phyloP scores from a whole-genome alignment of 2,797 vertebrate species.

The Hephaestus fuliginosus region DNA sequence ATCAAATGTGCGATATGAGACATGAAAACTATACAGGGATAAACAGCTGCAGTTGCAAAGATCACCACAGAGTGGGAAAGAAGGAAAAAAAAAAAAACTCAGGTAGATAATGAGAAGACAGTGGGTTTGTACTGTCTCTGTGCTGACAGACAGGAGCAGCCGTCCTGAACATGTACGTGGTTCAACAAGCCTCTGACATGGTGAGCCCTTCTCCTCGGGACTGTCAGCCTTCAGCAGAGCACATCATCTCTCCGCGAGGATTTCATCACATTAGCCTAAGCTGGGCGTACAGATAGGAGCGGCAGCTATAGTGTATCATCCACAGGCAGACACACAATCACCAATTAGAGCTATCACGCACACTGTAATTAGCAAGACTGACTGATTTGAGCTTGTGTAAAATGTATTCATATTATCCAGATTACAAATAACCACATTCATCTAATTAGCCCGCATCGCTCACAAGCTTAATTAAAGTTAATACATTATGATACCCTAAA shows the following conservation, averaged over 20 bases:
- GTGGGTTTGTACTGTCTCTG: slow-evolving; percentile 58
- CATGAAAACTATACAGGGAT: slow-evolving; percentile 64
- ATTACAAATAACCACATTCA: slow-evolving; percentile 83
- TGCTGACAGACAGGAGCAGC: slow-evolving; percentile 74
- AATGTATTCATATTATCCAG: slow-evolving; percentile 82
- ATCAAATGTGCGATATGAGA: slow-evolving; percentile 75
- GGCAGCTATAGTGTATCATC: slow-evolving; percentile 49
- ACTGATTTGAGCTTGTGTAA: slow-evolving; percentile 81
- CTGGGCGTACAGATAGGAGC: slow-evolving; percentile 53
- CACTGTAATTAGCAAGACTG: slow-evolving; percentile 81
- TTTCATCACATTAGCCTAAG: slow-evolving; percentile 79
- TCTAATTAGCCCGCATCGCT: slow-evolving; percentile 80
- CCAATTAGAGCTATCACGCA: slow-evolving; percentile 79
- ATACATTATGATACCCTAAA: slow-evolving; percentile 83
- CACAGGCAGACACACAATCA: slow-evolving; percentile 64
- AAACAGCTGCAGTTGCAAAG: slow-evolving; percentile 59
- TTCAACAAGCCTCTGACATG: slow-evolving; percentile 77
- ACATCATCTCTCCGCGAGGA: slow-evolving; percentile 78
- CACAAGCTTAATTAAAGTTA: slow-evolving; percentile 85
- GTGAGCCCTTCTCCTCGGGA: slow-evolving; percentile 66
- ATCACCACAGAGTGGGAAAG: slow-evolving; percentile 29
- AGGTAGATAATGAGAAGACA: slow-evolving; percentile 76
- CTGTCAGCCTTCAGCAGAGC: slow-evolving; percentile 76
- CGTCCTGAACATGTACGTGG: slow-evolving; percentile 74
- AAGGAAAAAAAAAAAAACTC: slow-evolving; percentile 22